Percentiles rank a stretch among this genome's conserved stretches.
Conservation (phyloP, 2,888 invertebrate species). For the Oxystoma pomonae region DNA sequence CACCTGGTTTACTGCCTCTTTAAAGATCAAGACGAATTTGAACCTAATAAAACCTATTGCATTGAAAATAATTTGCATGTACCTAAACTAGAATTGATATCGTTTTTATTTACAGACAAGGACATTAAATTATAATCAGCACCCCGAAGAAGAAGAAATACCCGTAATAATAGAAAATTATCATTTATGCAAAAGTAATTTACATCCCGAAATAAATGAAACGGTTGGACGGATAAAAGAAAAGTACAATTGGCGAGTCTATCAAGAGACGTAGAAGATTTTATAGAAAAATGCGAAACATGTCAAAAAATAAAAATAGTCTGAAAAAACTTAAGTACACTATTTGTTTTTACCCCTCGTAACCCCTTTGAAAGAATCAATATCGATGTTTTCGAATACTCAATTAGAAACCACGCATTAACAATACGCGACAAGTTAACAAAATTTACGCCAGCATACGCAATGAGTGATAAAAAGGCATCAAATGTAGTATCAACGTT, state of each 20-base stretch:
- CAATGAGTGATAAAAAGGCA: slow-evolving; percentile 1
- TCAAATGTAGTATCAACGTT: too few species aligned
- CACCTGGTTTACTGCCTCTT: slow-evolving; percentile 5
- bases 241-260: slow-evolving; percentile 2
- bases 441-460: slow-evolving; percentile 6
- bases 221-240: slow-evolving; percentile 4
- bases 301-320: slow-evolving; percentile 13
- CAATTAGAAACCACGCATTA: slow-evolving; percentile 12
- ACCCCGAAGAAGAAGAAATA: slow-evolving; percentile 5
- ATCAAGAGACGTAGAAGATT: not conserved
- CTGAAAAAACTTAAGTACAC: slow-evolving; percentile 8
- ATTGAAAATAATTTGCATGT: slow-evolving; percentile 11
- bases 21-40: slow-evolving; percentile 4
- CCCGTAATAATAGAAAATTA: slow-evolving; percentile 6
- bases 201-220: slow-evolving; percentile 9
- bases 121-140: slow-evolving; percentile 13
- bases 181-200: slow-evolving; percentile 1
- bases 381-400: slow-evolving; percentile 16
- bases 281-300: slow-evolving; percentile 9
- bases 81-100: slow-evolving; percentile 12
- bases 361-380: slow-evolving; percentile 13
- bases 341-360: slow-evolving; percentile 1
- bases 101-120: slow-evolving; percentile 14
- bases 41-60: slow-evolving; percentile 1
- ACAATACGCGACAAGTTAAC: slow-evolving; percentile 12